A percentile compares a stretch with the other conserved stretches of the same genome.
phyloP scores from a whole-genome alignment of 2,113 vertebrate genomes.

The Nanorana parkeri region DNA sequence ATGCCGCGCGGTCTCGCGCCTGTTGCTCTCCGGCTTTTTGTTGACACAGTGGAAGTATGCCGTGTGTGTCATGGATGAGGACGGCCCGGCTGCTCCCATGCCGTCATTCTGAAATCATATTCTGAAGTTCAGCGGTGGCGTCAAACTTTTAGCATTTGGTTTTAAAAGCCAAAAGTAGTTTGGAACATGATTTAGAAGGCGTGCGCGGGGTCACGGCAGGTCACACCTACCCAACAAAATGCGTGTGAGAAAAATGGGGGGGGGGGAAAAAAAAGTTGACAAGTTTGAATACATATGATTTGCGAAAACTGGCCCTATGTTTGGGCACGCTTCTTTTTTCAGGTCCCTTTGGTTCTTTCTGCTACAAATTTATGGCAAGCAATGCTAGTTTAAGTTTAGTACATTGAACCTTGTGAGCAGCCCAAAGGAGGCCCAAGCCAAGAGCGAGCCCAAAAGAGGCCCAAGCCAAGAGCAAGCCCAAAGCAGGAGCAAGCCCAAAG shows the following conservation, averaged over 20 bases:
- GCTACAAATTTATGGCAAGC: too few species aligned
- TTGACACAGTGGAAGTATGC: background rate
- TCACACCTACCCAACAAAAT: background rate
- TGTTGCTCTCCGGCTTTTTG: background rate
- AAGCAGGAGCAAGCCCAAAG: too few species aligned
- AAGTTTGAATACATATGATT: too few species aligned
- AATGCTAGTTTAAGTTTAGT: too few species aligned
- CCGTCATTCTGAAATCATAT: background rate
- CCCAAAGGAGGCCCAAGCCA: too few species aligned
- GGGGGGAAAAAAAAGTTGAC: background rate
- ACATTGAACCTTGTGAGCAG: too few species aligned
- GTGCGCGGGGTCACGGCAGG: background rate
- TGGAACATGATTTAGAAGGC: slow-evolving; percentile 2
- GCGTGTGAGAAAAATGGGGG: background rate
- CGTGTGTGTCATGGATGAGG: background rate
- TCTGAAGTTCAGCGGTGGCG: slow-evolving; percentile 22
- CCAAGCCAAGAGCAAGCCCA: too few species aligned
- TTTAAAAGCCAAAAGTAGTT: background rate
- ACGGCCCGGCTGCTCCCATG: background rate
- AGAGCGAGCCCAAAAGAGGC: too few species aligned
- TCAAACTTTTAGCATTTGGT: slow-evolving; percentile 7
- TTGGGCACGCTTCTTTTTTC: too few species aligned
- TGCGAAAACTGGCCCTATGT: too few species aligned
- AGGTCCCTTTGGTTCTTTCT: too few species aligned
- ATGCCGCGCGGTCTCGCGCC: background rate